Conservation (phyloP, 2,797 vertebrate species). For the Pteronotus mesoamericanus region DNA sequence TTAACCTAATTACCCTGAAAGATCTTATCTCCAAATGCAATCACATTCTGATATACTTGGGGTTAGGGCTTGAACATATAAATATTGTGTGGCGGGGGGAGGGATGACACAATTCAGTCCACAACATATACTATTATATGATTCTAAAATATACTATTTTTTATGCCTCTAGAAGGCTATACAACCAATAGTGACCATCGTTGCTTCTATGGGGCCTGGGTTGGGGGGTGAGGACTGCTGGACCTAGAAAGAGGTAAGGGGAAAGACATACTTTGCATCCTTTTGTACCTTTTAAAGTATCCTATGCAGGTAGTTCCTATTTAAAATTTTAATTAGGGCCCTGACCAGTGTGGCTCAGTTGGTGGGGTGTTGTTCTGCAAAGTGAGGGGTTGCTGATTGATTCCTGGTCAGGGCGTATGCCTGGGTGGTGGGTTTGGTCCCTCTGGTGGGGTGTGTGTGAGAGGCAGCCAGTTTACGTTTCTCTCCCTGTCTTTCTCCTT, state of each 20-base stretch:
- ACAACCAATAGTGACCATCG: not conserved
- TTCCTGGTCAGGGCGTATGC: too few relatives aligned
- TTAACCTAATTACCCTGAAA: not conserved
- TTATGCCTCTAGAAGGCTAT: not conserved
- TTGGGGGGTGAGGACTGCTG: not conserved
- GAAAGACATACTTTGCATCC: not conserved
- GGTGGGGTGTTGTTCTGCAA: too few relatives aligned
- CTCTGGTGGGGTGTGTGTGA: too few relatives aligned
- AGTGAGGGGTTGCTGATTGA: too few relatives aligned
- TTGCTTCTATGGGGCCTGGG: not conserved
- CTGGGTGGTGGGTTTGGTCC: too few relatives aligned
- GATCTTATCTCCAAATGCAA: not conserved
- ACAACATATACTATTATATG: not conserved
- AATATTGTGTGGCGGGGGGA: not conserved
- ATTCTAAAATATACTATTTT: not conserved
- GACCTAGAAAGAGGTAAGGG: not conserved
- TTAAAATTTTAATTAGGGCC: not conserved
- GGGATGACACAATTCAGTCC: not conserved
- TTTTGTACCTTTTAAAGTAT: not conserved
- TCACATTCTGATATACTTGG: not conserved
- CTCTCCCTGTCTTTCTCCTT: too few relatives aligned
- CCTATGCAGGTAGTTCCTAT: not conserved
- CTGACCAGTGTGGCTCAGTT: too few relatives aligned
- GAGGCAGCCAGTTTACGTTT: too few relatives aligned
- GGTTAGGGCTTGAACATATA: not conserved